phyloP scores from a whole-genome alignment of 2,113 vertebrate species.

The Stigmatopora nigra region DNA sequence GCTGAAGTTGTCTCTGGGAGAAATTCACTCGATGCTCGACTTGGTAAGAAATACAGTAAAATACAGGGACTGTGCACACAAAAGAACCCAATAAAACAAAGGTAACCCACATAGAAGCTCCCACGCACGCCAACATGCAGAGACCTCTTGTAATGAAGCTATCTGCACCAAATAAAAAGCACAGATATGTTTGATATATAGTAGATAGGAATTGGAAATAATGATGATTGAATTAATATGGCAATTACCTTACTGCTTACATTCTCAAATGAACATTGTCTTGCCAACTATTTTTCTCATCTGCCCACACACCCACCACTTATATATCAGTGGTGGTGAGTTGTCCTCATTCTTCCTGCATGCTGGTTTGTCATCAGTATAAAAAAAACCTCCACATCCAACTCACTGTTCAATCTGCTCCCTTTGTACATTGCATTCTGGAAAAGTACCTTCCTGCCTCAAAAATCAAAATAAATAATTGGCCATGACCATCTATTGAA shows the following conservation, averaged over 20 bases:
- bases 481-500: too few species aligned
- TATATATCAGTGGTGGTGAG: neutral
- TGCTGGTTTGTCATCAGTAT: neutral
- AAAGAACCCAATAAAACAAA: neutral
- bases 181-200: constrained; percentile 26
- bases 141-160: constrained; percentile 11
- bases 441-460: neutral
- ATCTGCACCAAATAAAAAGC: neutral
- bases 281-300: constrained; percentile 24
- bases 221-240: constrained; percentile 23
- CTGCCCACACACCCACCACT: constrained; percentile 20
- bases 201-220: neutral
- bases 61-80: neutral
- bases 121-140: neutral
- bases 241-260: constrained; percentile 9
- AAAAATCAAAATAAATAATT: neutral
- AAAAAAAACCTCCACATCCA: neutral
- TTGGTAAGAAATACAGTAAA: constrained; percentile 6
- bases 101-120: neutral
- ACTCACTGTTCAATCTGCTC: neutral
- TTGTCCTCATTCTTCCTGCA: constrained; percentile 4
- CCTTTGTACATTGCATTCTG: neutral
- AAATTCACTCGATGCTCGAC: neutral
- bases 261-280: constrained; percentile 24
- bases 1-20: neutral